phyloP scores from a whole-genome alignment of 2,113 vertebrate species.

The Girardinichthys multiradiatus region DNA sequence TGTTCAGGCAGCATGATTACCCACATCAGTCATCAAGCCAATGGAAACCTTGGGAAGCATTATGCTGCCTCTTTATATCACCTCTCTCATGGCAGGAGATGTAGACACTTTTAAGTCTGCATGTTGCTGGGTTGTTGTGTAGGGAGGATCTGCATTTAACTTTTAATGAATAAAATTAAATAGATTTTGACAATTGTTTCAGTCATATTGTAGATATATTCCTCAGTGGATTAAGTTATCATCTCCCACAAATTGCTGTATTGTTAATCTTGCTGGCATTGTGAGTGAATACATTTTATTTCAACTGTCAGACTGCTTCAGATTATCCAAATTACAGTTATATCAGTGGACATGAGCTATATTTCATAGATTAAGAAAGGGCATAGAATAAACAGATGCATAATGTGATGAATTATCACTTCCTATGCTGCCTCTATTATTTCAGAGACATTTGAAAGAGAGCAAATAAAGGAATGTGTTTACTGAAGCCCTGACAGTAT shows the following conservation, averaged over 20 bases:
- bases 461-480: not conserved
- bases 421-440: not conserved
- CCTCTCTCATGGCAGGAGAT: slow-evolving; percentile 24
- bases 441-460: not conserved
- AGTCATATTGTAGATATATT: not conserved
- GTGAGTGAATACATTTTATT: not conserved
- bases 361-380: not conserved
- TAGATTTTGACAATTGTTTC: not conserved
- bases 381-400: not conserved
- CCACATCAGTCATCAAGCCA: slow-evolving; percentile 53
- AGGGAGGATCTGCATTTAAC: slow-evolving; percentile 14
- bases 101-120: not conserved
- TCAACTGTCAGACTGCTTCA: not conserved
- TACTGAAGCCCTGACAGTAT: not conserved
- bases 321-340: not conserved
- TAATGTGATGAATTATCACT: not conserved
- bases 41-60: slow-evolving; percentile 64
- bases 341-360: not conserved
- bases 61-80: slow-evolving; percentile 24
- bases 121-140: not conserved
- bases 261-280: not conserved
- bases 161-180: slow-evolving; percentile 2
- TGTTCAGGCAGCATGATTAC: slow-evolving; percentile 53
- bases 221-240: not conserved
- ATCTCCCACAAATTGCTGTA: not conserved